These are phyloP conservation scores for Neocrepidodera transversa DNA, from an alignment of 2,888 invertebrate species.

Conservation along the genomic window DNA sequence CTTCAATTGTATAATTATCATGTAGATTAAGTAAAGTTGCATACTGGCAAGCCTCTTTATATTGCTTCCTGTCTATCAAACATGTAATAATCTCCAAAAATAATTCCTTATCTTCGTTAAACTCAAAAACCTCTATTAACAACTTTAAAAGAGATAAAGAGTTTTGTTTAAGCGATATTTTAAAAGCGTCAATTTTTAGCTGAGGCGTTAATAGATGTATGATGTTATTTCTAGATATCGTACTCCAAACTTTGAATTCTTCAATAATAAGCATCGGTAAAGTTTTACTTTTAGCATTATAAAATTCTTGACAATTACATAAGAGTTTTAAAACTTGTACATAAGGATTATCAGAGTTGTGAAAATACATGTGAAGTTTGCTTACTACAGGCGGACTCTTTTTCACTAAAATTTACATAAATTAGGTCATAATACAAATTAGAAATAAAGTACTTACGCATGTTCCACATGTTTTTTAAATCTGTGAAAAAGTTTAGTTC, in stretches of 20 bases:
- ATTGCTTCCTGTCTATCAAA: slow-evolving; percentile 65
- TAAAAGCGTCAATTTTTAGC: slow-evolving; percentile 76
- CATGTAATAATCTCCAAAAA: slow-evolving; percentile 70
- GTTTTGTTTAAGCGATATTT: slow-evolving; percentile 73
- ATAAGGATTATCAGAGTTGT: slow-evolving; percentile 65
- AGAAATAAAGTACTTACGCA: slow-evolving; percentile 45
- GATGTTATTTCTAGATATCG: slow-evolving; percentile 56
- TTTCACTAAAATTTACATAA: slow-evolving; percentile 52
- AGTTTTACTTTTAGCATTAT: slow-evolving; percentile 69
- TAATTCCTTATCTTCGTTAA: slow-evolving; percentile 67
- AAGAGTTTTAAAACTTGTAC: slow-evolving; percentile 66
- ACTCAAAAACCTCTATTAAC: slow-evolving; percentile 70
- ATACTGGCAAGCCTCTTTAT: slow-evolving; percentile 80
- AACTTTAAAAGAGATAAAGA: slow-evolving; percentile 69
- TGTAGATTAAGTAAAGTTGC: slow-evolving; percentile 72
- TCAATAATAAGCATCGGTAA: slow-evolving; percentile 71
- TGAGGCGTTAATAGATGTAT: slow-evolving; percentile 62
- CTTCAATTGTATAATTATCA: slow-evolving; percentile 71
- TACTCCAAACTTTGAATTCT: slow-evolving; percentile 65
- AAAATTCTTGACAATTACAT: slow-evolving; percentile 69
- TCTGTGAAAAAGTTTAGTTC: slow-evolving; percentile 60
- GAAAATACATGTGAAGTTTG: slow-evolving; percentile 55
- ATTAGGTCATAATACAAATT: neutral
- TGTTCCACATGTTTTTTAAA: slow-evolving; percentile 55
- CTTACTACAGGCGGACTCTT: slow-evolving; percentile 56